Base-by-base conservation (phyloP, 2,797 vertebrate genomes). In the Erethizon dorsatum region DNA sequence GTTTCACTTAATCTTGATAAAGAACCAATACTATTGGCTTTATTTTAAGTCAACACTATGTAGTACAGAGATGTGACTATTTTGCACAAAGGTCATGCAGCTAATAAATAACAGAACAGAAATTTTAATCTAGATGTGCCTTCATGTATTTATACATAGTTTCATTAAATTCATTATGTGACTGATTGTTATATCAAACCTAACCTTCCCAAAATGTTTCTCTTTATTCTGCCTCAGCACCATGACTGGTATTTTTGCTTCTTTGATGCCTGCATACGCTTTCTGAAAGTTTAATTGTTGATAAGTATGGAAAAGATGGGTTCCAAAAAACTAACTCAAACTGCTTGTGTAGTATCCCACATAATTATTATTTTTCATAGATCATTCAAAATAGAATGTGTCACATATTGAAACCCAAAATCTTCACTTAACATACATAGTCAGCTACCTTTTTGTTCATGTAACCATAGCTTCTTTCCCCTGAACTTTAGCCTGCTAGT, bases 281-380 rank as follows among this genome's bases (percentile, higher is more conserved):
- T 96, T 63, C 45, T 82, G 14, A 14, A 88, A 45, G 9, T 71
- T 82, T 37, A 54, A 33, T 71, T 95, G 41, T 56, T 79, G 47
- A 65, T 78, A 86, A 83, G 47, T 5, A 83, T 83, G n/a, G 57
- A 89, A 96, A 80, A 69, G 2, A 82, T 31, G 54, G 22, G 15
- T 89, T 93, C 10, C 9, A 96, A 73, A 88, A 80, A 71, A 26
- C n/a, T 78, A 65, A 71, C 82, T 59, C 31, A 93, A 83, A 79
- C 2, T 13, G 41, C 6, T 91, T 26, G 4, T 37, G 65, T 88
- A 28, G 20, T 61, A 59, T 91, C 2, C 4, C 26, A 88, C 20
- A 47, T 78, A 78, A 6, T 77, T 59, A 37, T 91, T 56, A 37
- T 54, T 77, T 94, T 92, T 69, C 22, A 85, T 47, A 75, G 90